Percentiles rank a stretch among this genome's conserved stretches.
Evolutionary conservation across 2,888 invertebrate species (phyloP).

Genomic region (Ichneumoninae sp.): DNA sequence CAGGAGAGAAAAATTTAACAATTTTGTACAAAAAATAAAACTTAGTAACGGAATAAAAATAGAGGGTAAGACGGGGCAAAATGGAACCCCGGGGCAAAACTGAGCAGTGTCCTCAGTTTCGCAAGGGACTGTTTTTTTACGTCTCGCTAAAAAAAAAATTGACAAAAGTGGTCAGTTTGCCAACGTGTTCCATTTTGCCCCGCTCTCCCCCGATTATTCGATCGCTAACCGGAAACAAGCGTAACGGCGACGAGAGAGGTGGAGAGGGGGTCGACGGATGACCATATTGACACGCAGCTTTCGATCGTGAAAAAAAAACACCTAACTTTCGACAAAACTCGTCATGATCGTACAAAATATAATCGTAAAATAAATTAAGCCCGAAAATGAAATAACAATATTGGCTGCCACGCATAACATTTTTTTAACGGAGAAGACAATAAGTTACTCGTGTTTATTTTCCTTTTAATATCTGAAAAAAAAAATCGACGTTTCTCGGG

Average conservation of each 20-base stretch:
- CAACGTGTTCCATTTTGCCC: no score
- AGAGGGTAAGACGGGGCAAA: not conserved
- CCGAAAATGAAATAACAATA: constrained; percentile 51
- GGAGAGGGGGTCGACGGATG: constrained; percentile 42
- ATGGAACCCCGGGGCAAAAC: not conserved
- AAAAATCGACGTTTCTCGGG: constrained; percentile 46
- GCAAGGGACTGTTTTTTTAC: not conserved
- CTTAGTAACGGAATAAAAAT: constrained; percentile 2
- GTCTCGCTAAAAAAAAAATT: not conserved
- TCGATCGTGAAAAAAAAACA: constrained; percentile 47
- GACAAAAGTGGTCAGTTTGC: no score
- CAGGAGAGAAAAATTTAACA: constrained; percentile 23
- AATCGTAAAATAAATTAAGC: constrained; percentile 80
- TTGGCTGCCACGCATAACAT: constrained; percentile 75
- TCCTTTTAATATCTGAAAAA: constrained; percentile 63
- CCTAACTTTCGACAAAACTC: constrained; percentile 58
- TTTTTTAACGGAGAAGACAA: constrained; percentile 70
- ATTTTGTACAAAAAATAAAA: constrained; percentile 21
- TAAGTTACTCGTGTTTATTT: constrained; percentile 63
- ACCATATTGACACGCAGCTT: constrained; percentile 56
- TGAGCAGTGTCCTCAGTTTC: not conserved
- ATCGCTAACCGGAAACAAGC: not conserved
- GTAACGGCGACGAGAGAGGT: not conserved
- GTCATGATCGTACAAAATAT: constrained; percentile 69
- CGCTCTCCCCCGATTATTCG: not conserved